Evolutionary conservation across 1,140 invertebrate species (phyloP), one percentile per base, ranked within the genome.

Genomic region (Drosophila insularis): DNA sequence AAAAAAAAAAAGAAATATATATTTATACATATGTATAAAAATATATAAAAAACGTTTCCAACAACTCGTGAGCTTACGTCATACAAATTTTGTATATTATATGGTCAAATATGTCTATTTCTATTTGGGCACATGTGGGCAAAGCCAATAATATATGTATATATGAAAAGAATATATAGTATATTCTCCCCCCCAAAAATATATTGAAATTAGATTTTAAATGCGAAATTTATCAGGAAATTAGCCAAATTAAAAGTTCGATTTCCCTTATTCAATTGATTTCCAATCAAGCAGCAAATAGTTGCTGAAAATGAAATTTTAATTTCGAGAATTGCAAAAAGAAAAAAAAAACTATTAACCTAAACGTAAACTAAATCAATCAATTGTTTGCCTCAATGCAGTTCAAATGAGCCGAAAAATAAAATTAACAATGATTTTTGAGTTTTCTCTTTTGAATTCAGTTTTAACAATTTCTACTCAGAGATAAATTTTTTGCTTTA

Each of bases 31-130:
- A n/a, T n/a, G n/a, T n/a, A n/a, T n/a, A n/a, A n/a, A 27, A 27
- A 27, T 27, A 27, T 27, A 27, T 27, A 43, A 1, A 43, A 37
- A 46, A 39, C 43, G 43, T 50, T 50, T 50, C 43, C 43, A 63
- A 67, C 81, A 65, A 85, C 82, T 81, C 81, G 78, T 85, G 81
- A 85, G 74, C 81, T 85, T 85, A 87, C 81, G 81, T 85, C 81
- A 86, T 79, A 77, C 71, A 64, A 70, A 72, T 69, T 55, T 75
- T 71, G 84, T 71, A 70, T 61, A 67, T 56, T 81, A 74, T 63
- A 73, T 74, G 65, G 64, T 67, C 70, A 68, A 59, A 78, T 78
- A 66, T 76, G 74, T 85, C 73, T 84, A 84, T 87, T 76, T 86
- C 75, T 78, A 86, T 87, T 79, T 86, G 75, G 43, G 79, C 79